These are phyloP conservation scores for Armadillidium nasatum DNA, from an alignment of 1,140 invertebrate species.

Conservation along the genomic window DNA sequence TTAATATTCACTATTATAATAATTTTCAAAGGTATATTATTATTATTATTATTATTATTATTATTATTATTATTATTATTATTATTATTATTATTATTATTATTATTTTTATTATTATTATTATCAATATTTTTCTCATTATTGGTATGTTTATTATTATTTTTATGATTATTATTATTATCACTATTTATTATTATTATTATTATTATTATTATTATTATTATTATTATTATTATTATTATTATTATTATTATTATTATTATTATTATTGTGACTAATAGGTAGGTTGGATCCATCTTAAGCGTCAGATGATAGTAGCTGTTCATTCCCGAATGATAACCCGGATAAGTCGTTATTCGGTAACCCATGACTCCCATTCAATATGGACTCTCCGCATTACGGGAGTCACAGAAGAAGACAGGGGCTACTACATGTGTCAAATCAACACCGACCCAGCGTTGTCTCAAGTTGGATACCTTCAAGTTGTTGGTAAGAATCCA, in stretches of 20 bases:
- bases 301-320: slow-evolving; percentile 79
- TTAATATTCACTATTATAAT: not conserved
- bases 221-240: too few relatives aligned
- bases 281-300: slow-evolving; percentile 88
- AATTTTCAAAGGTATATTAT: not conserved
- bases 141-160: too few relatives aligned
- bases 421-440: slow-evolving; percentile 65
- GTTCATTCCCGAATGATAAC: slow-evolving; percentile 85
- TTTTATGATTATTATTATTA: too few relatives aligned
- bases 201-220: too few relatives aligned
- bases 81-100: not conserved
- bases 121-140: too few relatives aligned
- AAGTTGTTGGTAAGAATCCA: slow-evolving; percentile 47
- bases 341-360: slow-evolving; percentile 61
- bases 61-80: not conserved
- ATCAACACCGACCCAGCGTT: slow-evolving; percentile 86
- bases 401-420: slow-evolving; percentile 81
- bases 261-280: slow-evolving; percentile 48
- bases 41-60: not conserved
- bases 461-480: slow-evolving; percentile 58
- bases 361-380: slow-evolving; percentile 61
- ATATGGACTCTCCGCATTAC: slow-evolving; percentile 83
- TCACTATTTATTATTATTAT: too few relatives aligned
- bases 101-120: too few relatives aligned
- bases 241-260: not conserved